A percentile compares a stretch with the other conserved stretches of the same genome.
Conservation (phyloP, 2,113 vertebrate species). For the Triplophysa rosa region DNA sequence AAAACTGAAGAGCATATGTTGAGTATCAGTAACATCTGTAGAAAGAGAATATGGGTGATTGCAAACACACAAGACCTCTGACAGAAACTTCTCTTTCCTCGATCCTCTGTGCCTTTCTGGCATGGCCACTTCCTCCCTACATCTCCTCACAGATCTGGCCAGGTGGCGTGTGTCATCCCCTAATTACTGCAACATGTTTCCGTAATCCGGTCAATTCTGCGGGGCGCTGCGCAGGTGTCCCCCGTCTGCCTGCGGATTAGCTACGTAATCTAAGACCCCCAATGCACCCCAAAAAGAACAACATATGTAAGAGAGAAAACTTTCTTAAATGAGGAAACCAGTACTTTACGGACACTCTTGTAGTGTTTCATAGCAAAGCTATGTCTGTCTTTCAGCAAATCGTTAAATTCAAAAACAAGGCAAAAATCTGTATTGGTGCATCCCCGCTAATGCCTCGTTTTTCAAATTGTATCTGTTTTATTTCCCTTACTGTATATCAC, state of each 20-base stretch:
- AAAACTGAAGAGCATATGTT: neutral
- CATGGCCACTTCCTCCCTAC: neutral
- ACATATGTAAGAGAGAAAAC: neutral
- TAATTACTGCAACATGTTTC: slow-evolving; percentile 68
- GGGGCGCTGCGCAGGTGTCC: slow-evolving; percentile 73
- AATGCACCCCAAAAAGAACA: slow-evolving; percentile 42
- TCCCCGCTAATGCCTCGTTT: no score
- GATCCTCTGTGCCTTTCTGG: neutral
- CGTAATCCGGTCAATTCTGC: slow-evolving; percentile 68
- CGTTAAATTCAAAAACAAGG: no score
- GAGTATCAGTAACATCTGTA: neutral
- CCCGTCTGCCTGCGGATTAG: slow-evolving; percentile 74
- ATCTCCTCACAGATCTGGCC: slow-evolving; percentile 29
- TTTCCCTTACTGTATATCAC: no score
- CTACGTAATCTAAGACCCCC: slow-evolving; percentile 68
- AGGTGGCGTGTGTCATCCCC: slow-evolving; percentile 51
- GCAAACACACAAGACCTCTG: neutral
- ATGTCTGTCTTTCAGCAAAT: no score
- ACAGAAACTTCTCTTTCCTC: slow-evolving; percentile 1
- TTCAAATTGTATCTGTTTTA: no score
- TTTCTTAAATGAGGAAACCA: neutral
- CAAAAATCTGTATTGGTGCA: no score
- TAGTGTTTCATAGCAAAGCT: no score
- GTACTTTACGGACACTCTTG: no score
- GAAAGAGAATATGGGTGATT: neutral